Conservation (phyloP, 1,140 invertebrate genomes). For the Halyomorpha halys region DNA sequence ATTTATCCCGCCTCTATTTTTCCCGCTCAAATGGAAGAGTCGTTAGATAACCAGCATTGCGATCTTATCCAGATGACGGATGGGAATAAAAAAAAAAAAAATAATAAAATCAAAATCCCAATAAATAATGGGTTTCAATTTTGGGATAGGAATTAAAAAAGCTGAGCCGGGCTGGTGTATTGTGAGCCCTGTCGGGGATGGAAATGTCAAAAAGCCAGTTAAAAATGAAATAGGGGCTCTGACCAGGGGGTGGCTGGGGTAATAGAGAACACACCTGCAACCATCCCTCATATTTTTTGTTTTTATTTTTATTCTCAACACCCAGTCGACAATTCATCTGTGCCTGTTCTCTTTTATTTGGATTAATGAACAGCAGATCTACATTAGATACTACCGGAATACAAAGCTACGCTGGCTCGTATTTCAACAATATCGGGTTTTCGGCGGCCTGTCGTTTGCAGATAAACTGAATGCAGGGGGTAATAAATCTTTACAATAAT, state of each 20-base stretch:
- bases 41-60: background rate
- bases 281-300: background rate
- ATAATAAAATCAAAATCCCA: slow-evolving; percentile 6
- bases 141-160: background rate
- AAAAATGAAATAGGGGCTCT: background rate
- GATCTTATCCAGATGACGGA: background rate
- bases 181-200: background rate
- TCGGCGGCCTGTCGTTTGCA: too few relatives aligned
- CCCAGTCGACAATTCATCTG: too few relatives aligned
- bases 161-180: background rate
- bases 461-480: too few relatives aligned
- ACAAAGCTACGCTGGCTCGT: too few relatives aligned
- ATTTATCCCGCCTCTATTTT: too few relatives aligned
- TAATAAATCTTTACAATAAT: too few relatives aligned
- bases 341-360: too few relatives aligned
- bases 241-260: background rate
- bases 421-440: too few relatives aligned
- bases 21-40: too few relatives aligned
- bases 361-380: too few relatives aligned
- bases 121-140: slow-evolving; percentile 4
- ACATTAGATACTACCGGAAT: too few relatives aligned
- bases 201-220: slow-evolving; percentile 8
- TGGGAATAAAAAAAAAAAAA: slow-evolving; percentile 2
- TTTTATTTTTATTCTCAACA: background rate
- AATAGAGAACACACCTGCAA: background rate